Evolutionary conservation across 2,888 invertebrate genomes (phyloP).

Genomic region (Epiblema foenella): DNA sequence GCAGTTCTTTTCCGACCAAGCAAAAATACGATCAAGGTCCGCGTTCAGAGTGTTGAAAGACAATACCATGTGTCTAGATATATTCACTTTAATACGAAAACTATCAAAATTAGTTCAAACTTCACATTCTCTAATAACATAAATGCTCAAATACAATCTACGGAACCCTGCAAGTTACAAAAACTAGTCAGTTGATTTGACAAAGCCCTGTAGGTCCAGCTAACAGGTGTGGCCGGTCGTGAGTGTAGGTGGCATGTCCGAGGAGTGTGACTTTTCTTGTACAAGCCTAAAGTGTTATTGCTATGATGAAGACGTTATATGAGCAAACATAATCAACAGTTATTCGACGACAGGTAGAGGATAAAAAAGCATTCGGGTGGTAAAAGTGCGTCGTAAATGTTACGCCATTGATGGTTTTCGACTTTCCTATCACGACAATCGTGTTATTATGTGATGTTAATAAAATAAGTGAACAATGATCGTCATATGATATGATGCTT

Average conservation of each 20-base stretch:
- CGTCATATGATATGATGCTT: neutral
- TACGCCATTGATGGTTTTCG: constrained; percentile 14
- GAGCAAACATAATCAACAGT: constrained; percentile 36
- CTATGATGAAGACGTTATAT: constrained; percentile 40
- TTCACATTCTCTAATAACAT: neutral
- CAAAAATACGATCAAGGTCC: no score
- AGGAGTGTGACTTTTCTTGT: constrained; percentile 26
- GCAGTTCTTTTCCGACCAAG: no score
- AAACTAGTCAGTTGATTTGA: neutral
- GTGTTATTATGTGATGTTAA: neutral
- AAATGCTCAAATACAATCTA: neutral
- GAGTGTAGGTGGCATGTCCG: constrained; percentile 36
- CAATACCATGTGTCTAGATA: neutral
- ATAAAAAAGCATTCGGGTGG: constrained; percentile 21
- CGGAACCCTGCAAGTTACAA: constrained; percentile 17
- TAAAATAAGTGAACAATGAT: neutral
- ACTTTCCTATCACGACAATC: neutral
- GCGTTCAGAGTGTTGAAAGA: no score
- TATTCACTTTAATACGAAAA: neutral
- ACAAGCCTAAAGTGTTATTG: constrained; percentile 37
- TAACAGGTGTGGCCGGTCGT: constrained; percentile 35
- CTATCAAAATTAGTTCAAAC: neutral
- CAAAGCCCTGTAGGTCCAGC: constrained; percentile 33
- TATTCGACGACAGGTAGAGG: constrained; percentile 20
- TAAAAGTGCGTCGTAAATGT: constrained; percentile 24